Evolutionary conservation across 2,113 vertebrate genomes (phyloP), one percentile per base, ranked within the genome.

Genomic region (Elephantulus edwardii): DNA sequence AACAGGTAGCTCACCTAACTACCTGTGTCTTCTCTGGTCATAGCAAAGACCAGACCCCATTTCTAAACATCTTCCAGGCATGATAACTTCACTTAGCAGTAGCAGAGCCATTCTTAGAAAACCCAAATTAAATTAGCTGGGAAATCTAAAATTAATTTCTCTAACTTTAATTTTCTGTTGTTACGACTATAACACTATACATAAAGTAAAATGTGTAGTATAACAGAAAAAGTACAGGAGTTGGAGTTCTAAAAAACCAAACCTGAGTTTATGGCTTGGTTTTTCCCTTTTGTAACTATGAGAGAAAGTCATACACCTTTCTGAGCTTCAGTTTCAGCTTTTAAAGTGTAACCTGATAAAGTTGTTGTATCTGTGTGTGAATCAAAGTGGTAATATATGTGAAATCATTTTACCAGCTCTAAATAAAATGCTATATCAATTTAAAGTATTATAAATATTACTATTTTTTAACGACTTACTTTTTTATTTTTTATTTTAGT

Each of bases 121-220:
- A 66, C 12, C 38, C 13, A 50, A 40, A 54, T n/a, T 28, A 54
- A 42, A 70, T 83, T 80, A 56, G 22, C 74, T 62, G 30, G 77
- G 35, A 90, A 91, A 80, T 83, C 50, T 84, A 88, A 74, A 87
- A 56, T 74, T 74, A 86, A 82, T 86, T 22, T 30, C 38, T 62
- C 81, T 74, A 72, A 80, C 58, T 79, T 83, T 72, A 81, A 8
- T 1, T 66, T 38, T 68, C 33, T 38, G 44, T 48, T 86, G 33
- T 54, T 77, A 70, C 44, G 35, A 35, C 76, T 52, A 6, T 30
- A 84, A 12, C 16, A 22, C 68, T 66, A 54, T 66, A 76, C 28
- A 24, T 68, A 81, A 91, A n/a, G 26, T 44, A n/a, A 70, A 91
- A 82, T 74, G 75, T 79, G 90, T 54, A 6, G 11, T 50, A 7